phyloP scores from a whole-genome alignment of 2,888 invertebrate genomes.

The Pseudanteris insignis region DNA sequence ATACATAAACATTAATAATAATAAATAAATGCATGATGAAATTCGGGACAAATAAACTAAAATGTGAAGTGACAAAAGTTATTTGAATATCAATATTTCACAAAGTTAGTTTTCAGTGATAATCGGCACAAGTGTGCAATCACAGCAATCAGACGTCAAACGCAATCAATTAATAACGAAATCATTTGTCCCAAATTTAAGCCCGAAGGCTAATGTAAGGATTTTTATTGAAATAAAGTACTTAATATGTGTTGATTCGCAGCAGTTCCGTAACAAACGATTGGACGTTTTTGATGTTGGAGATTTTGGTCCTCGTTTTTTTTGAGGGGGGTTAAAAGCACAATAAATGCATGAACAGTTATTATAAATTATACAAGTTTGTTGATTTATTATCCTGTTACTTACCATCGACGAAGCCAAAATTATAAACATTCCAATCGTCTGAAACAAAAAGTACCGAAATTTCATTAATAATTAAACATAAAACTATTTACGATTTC shows the following conservation, averaged over 20 bases:
- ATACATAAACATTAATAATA: slow-evolving; percentile 1
- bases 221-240: slow-evolving; percentile 29
- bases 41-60: slow-evolving; percentile 14
- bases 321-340: not conserved
- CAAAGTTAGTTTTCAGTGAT: too few species aligned
- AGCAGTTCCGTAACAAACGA: slow-evolving; percentile 16
- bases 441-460: slow-evolving; percentile 17
- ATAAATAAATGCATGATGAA: not conserved
- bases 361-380: not conserved
- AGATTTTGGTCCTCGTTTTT: slow-evolving; percentile 24
- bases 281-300: slow-evolving; percentile 16
- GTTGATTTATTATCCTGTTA: slow-evolving; percentile 1
- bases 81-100: too few species aligned
- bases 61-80: too few species aligned
- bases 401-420: slow-evolving; percentile 24
- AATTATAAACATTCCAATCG: slow-evolving; percentile 21
- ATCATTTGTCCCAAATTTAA: slow-evolving; percentile 34
- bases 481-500: too few species aligned
- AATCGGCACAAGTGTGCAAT: too few species aligned
- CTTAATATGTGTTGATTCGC: slow-evolving; percentile 26
- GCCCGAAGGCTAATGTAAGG: slow-evolving; percentile 25
- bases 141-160: not conserved
- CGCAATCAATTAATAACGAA: slow-evolving; percentile 5
- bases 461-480: not conserved
- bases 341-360: too few species aligned